Evolutionary conservation across 2,797 vertebrate species (phyloP), one percentile per base, ranked within the genome.

Genomic region (Chiloscyllium punctatum): DNA sequence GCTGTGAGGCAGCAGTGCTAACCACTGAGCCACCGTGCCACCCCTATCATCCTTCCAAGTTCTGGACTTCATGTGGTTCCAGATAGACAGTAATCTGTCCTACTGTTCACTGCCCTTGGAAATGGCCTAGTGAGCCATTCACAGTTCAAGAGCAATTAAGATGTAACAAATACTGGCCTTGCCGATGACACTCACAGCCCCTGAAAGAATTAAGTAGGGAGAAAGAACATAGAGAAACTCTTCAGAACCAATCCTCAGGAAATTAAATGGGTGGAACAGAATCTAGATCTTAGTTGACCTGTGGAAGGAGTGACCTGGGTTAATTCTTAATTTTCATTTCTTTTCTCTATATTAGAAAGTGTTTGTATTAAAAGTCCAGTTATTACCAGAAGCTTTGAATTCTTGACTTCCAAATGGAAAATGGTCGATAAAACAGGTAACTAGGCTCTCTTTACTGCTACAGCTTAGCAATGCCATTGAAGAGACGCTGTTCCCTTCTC

Each of bases 371-470:
- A 98, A 96, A 98, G 98, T 95, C 98, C 98, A 62, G 97, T 98
- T 94, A 98, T 98, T 96, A 97, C 97, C 96, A 97, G 97, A 96
- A 98, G 98, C 96, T 97, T 98, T 97, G 97, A 98, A 97, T 97
- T 98, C 25, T 97, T 98, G 96, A 98, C 98, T 95, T 98, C 97
- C 0, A 97, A 98, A 96, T 98, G 98, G 94, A 98, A 98, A 96
- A 98, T 98, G 97, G 98, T 98, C 71, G 98, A 98, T 96, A 98
- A 98, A 96, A 98, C 97, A 97, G 98, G 98, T 98, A 97, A 97
- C 95, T 37, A 37, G 27, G n/a, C 57, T 84, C 25, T 3, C 42
- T 25, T 74, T 82, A 79, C 74, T 95, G 68, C 30, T 42, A 48
- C 57, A 27, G 53, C 42, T 68, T 4, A 53, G 72, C 51, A 23